These are phyloP conservation scores for Platichthys flesus DNA, from an alignment of 2,113 vertebrate genomes.

Conservation along the genomic window DNA sequence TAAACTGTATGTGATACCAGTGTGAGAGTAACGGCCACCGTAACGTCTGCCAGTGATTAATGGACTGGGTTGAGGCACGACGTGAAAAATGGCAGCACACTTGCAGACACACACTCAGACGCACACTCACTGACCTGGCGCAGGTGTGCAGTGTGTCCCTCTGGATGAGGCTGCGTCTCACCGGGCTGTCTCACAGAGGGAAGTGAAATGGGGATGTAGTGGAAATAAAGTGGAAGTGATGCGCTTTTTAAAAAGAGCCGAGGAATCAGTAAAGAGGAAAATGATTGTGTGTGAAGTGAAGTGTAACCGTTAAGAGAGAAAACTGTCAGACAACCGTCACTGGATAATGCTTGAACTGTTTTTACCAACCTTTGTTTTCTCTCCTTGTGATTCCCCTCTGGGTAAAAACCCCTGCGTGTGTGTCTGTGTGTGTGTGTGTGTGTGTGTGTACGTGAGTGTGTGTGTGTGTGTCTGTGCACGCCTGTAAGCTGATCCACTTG, in stretches of 20 bases:
- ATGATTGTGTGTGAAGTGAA: no score
- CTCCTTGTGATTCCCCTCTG: not conserved
- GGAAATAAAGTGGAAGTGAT: conserved; percentile 35
- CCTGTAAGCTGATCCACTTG: conserved; percentile 73
- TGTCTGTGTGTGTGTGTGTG: not conserved
- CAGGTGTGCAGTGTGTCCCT: conserved; percentile 28
- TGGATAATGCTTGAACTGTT: no score
- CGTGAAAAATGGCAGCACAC: conserved; percentile 50
- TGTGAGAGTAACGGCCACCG: conserved; percentile 16
- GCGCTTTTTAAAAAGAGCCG: not conserved
- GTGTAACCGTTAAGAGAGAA: no score
- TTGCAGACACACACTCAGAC: not conserved
- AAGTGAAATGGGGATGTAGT: conserved; percentile 60
- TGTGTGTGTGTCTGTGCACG: not conserved
- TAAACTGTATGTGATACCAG: conserved; percentile 28
- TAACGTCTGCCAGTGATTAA: conserved; percentile 63
- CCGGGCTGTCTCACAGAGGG: conserved; percentile 9
- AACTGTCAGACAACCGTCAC: not conserved
- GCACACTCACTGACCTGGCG: not conserved
- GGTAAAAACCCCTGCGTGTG: not conserved
- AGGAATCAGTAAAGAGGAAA: no score
- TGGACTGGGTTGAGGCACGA: conserved; percentile 27
- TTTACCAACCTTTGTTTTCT: not conserved
- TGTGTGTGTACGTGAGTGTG: not conserved
- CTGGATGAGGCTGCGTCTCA: conserved; percentile 10